Percentiles rank a stretch among this genome's conserved stretches.
phyloP scores from a whole-genome alignment of 2,888 invertebrate genomes.

The Callyntrura sp. region DNA sequence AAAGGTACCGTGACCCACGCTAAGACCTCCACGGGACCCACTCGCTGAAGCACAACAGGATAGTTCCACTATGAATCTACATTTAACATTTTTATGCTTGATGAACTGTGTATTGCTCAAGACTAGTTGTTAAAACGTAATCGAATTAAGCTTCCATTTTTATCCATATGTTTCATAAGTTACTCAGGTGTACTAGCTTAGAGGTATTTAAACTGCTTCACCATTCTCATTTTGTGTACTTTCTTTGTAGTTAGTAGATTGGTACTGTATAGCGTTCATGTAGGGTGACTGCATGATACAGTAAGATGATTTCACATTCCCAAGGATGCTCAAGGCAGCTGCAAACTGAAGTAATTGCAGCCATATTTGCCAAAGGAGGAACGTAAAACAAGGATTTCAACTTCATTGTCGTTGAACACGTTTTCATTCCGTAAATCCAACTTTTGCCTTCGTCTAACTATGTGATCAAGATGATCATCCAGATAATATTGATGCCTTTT shows the following conservation, averaged over 20 bases:
- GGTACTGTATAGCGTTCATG: too few relatives aligned
- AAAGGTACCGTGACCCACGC: neutral
- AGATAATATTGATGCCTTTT: constrained; percentile 14
- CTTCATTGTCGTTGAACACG: too few relatives aligned
- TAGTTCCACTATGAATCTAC: neutral
- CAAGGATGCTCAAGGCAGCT: neutral
- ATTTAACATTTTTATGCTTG: neutral
- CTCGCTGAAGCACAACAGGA: neutral
- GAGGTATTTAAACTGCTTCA: too few relatives aligned
- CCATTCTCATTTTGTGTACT: too few relatives aligned
- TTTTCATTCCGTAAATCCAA: constrained; percentile 1
- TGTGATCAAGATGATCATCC: constrained; percentile 10
- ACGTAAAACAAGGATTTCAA: too few relatives aligned
- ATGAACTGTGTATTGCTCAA: neutral
- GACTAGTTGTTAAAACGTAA: neutral
- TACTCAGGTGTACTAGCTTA: too few relatives aligned
- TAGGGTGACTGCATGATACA: neutral
- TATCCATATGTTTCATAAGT: neutral
- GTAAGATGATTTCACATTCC: neutral
- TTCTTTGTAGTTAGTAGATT: too few relatives aligned
- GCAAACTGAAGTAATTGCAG: too few relatives aligned
- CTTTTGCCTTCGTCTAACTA: neutral
- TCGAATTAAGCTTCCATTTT: constrained; percentile 11
- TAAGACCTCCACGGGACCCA: neutral
- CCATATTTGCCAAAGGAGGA: too few relatives aligned